Evolutionary conservation across 37 sponge, comb jelly and placozoan genomes (phyloP).

Genomic region (Chondrosia reniformis): DNA sequence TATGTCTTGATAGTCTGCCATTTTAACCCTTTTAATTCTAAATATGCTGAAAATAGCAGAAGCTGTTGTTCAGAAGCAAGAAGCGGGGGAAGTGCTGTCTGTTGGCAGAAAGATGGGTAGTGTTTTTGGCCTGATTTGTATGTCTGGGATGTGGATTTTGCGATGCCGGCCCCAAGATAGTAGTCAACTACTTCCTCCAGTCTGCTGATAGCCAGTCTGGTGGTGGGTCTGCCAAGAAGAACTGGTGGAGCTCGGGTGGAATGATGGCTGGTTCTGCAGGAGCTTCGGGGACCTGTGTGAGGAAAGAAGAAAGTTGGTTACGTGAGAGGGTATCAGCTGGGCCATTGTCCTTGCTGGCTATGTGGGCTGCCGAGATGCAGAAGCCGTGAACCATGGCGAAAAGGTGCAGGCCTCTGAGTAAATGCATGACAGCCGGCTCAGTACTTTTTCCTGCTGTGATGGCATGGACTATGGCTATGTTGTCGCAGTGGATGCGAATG

Average conservation of each 20-base stretch:
- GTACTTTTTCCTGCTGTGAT: background rate
- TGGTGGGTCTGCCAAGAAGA: background rate
- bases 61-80: background rate
- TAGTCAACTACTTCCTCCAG: background rate
- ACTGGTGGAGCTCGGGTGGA: background rate
- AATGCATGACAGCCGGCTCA: slow-evolving; percentile 5
- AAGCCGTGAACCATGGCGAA: background rate
- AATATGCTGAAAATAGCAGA: background rate
- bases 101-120: background rate
- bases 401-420: background rate
- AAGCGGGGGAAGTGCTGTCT: background rate
- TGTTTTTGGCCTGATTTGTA: slow-evolving; percentile 6
- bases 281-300: slow-evolving; percentile 3
- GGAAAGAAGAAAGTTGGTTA: background rate
- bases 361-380: background rate
- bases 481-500: background rate
- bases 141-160: slow-evolving; percentile 34
- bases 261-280: background rate
- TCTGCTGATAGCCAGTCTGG: background rate
- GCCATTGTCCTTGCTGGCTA: background rate
- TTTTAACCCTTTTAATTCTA: background rate
- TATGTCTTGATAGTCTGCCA: slow-evolving; percentile 16
- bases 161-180: background rate
- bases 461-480: background rate
- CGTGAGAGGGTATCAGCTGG: slow-evolving; percentile 3